A percentile compares a stretch with the other conserved stretches of the same genome.
Conservation (phyloP, 2,113 vertebrate genomes). For the Suncus etruscus region DNA sequence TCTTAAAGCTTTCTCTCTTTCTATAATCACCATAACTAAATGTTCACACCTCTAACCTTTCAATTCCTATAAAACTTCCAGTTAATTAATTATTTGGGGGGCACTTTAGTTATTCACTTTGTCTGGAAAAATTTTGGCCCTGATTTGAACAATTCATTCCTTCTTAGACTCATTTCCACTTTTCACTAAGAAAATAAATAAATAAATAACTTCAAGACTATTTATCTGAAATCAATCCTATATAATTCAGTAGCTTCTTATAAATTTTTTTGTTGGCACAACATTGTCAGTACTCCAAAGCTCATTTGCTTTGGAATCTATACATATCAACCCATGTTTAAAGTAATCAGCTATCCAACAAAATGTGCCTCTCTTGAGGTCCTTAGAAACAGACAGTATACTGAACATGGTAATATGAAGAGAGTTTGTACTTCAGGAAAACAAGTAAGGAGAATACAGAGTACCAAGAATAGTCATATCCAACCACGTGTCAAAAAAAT, state of each 20-base stretch:
- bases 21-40: not conserved
- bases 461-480: not conserved
- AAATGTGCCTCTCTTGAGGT: not conserved
- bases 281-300: not conserved
- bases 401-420: not conserved
- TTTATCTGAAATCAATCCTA: not conserved
- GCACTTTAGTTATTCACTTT: not conserved
- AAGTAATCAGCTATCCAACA: not conserved
- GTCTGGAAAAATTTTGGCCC: not conserved
- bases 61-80: not conserved
- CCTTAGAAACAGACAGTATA: not conserved
- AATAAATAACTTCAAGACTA: too few relatives aligned
- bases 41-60: not conserved
- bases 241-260: not conserved
- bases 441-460: not conserved
- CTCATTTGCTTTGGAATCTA: not conserved
- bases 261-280: not conserved
- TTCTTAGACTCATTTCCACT: not conserved
- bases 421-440: not conserved
- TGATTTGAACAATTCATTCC: not conserved
- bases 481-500: not conserved
- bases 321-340: not conserved
- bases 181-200: not conserved
- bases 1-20: not conserved
- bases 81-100: not conserved